Evolutionary conservation across 1,140 invertebrate species (phyloP), one percentile per base, ranked within the genome.

Genomic region (Mylabris phalerata): DNA sequence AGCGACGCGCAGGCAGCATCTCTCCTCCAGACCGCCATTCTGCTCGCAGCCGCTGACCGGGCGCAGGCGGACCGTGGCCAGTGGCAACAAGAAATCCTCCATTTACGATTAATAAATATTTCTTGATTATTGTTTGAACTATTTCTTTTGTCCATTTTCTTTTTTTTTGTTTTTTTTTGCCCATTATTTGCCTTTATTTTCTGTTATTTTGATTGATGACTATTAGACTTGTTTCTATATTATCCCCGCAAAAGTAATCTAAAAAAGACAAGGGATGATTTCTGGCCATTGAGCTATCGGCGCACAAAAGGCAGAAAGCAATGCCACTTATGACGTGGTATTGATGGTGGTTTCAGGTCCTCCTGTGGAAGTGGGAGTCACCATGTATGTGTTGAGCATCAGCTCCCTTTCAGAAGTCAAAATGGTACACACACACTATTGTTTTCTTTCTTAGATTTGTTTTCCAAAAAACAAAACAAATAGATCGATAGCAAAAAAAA

Each of bases 391-490:
- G 82, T 89, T 95, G 82, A 94, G 92, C 82, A 97, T 98, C 86
- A 95, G 92, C 86, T 95, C 93, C 79, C 89, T 98, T 77, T 95
- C 92, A 78, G 95, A 98, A 92, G 94, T 98, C 77, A 92, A 96
- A 89, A 98, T 98, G 95, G 94, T 97, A 92, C 66, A 68, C 58
- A 61, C 41, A 42, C 9, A 42, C 10, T 40, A 40, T 7, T 40
- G 6, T 40, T 19, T 19, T 19, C 19, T 19, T 40, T 40, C 10
- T 40, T 40, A 40, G 10, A 40, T 40, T 6, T 2, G 10, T 40
- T 40, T 40, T 40, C 6, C 39, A 40, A 40, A 40, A 40, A 40
- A 40, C 19, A 40, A 40, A 40, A 40, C 10, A 40, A 40, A 40
- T 7, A 40, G 10, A 7, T 6, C 41, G 11, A 42, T 42, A 5